phyloP scores from a whole-genome alignment of 2,113 vertebrate genomes.

The Leucopsar rothschildi region DNA sequence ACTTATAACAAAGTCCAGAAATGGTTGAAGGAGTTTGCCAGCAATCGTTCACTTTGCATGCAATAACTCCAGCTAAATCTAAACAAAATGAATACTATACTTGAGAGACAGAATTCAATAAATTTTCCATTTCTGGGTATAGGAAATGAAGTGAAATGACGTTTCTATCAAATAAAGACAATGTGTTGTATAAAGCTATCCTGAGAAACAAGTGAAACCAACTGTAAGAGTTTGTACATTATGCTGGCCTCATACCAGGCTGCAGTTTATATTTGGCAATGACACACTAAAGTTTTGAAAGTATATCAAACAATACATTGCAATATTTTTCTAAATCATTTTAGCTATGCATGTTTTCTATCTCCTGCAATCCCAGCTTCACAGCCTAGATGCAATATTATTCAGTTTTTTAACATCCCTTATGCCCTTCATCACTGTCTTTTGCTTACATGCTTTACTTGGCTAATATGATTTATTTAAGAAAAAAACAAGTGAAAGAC shows the following conservation, averaged over 20 bases:
- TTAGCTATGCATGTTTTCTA: not conserved
- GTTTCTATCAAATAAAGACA: conserved; percentile 15
- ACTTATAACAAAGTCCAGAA: not conserved
- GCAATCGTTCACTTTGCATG: not conserved
- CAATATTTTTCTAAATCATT: not conserved
- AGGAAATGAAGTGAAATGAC: not conserved
- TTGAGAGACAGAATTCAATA: conserved; percentile 9
- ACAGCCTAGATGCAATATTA: not conserved
- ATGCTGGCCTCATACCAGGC: not conserved
- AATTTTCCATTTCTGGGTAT: not conserved
- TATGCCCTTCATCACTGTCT: not conserved
- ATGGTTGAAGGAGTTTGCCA: not conserved
- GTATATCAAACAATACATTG: not conserved
- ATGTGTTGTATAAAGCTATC: not conserved
- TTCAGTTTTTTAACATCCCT: not conserved
- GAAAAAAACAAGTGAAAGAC: not conserved
- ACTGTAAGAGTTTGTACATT: not conserved
- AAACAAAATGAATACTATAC: conserved; percentile 19
- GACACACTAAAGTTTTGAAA: not conserved
- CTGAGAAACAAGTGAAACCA: not conserved
- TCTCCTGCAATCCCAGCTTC: not conserved
- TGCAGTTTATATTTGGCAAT: not conserved
- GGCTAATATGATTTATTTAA: not conserved
- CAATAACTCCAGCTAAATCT: not conserved
- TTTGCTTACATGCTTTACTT: not conserved